Evolutionary conservation across 2,888 invertebrate species (phyloP).

Genomic region (Hedya salicella): DNA sequence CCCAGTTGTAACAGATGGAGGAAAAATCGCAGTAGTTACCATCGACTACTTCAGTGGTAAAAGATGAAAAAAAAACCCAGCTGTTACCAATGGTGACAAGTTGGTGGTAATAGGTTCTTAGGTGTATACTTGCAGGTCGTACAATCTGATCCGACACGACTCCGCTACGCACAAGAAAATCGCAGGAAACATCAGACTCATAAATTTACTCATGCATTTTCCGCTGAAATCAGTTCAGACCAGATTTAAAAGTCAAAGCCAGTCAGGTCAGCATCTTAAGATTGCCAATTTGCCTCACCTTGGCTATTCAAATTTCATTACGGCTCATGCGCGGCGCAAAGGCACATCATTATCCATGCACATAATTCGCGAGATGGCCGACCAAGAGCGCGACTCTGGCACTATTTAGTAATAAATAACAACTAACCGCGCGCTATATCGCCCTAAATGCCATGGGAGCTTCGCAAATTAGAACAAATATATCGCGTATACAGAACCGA

Average conservation of each 20-base stretch:
- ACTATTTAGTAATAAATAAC: slow-evolving; percentile 64
- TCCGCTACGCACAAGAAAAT: too few relatives aligned
- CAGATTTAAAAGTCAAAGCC: slow-evolving; percentile 5
- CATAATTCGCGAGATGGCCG: slow-evolving; percentile 61
- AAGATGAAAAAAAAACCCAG: too few relatives aligned
- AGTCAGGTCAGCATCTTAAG: slow-evolving; percentile 13
- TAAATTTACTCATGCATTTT: neutral
- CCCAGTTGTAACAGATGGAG: too few relatives aligned
- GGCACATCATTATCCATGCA: slow-evolving; percentile 59
- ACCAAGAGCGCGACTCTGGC: slow-evolving; percentile 53
- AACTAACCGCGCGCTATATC: slow-evolving; percentile 55
- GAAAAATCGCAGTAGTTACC: too few relatives aligned
- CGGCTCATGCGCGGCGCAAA: slow-evolving; percentile 1
- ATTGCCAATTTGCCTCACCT: slow-evolving; percentile 10
- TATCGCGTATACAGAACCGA: slow-evolving; percentile 3
- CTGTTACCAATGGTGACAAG: too few relatives aligned
- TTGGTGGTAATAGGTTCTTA: too few relatives aligned
- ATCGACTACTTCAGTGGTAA: too few relatives aligned
- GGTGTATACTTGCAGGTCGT: too few relatives aligned
- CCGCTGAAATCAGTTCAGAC: neutral
- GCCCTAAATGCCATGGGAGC: slow-evolving; percentile 53
- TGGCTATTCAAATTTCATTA: slow-evolving; percentile 8
- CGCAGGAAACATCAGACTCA: neutral
- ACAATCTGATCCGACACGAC: too few relatives aligned
- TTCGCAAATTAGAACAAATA: slow-evolving; percentile 61